Evolutionary conservation across 2,888 invertebrate genomes (phyloP), one percentile per base, ranked within the genome.

Genomic region (Spisula subtruncata): DNA sequence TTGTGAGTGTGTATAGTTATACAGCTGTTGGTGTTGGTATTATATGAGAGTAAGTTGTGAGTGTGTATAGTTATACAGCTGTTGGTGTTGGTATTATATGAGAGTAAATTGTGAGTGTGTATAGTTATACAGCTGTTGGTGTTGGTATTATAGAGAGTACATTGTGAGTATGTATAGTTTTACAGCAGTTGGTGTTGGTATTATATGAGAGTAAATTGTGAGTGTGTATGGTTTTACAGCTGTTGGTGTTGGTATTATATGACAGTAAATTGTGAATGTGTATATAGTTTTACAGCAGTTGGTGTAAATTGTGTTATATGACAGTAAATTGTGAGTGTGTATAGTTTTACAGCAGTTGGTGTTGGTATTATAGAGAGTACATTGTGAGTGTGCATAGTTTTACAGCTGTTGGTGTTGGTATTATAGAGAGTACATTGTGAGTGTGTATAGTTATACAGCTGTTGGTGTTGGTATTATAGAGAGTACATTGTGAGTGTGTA

Each of bases 201-300:
- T 25, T 66, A 66, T 66, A 25, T n/a, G 60, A 66, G 10, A 66
- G 25, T n/a, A n/a, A 66, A 66, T 25, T 5, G 60, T n/a, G 60
- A 66, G 60, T 66, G 60, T 66, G 25, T 66, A 66, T 66, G 25
- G n/a, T 12, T 66, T 66, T 66, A 66, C 25, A 25, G 5, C 60
- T 25, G 5, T n/a, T 66, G 0, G 25, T 25, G 25, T 25, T 25
- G 25, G n/a, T 25, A 25, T 25, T 66, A 66, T 66, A 25, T n/a
- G n/a, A n/a, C n/a, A n/a, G n/a, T n/a, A n/a, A 66, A 66, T 25
- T 5, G 60, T n/a, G 60, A 66, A n/a, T n/a, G 60, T 66, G 60
- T 66, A 25, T 66, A 66, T 66, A n/a, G n/a, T 12, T 66, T 66
- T 66, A 66, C 25, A 25, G 5, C 60, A 66, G 5, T n/a, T 66